Conservation (phyloP, 2,888 invertebrate species). For the Tenthredo notha region DNA sequence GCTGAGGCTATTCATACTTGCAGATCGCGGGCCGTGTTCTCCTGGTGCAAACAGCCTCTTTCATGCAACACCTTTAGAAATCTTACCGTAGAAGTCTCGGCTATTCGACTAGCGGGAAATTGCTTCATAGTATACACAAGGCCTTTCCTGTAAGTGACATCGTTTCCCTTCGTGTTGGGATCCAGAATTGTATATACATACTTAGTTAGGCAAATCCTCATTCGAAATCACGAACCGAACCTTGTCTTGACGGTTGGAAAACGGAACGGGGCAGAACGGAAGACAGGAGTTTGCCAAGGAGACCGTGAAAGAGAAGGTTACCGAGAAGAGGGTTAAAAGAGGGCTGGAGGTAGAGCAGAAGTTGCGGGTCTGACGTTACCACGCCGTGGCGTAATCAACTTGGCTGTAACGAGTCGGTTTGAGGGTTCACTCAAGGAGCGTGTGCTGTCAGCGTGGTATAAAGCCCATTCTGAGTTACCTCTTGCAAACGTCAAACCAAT, state of each 20-base stretch:
- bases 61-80: conserved; percentile 3
- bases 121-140: neutral
- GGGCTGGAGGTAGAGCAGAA: neutral
- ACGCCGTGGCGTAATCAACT: conserved; percentile 31
- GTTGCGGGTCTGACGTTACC: conserved; percentile 28
- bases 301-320: neutral
- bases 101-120: conserved; percentile 18
- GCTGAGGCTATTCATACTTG: conserved; percentile 35
- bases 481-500: conserved; percentile 31
- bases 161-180: neutral
- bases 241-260: neutral
- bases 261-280: neutral
- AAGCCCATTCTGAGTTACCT: neutral
- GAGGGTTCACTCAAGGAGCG: conserved; percentile 24
- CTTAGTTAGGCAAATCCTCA: neutral
- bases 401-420: conserved; percentile 36
- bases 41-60: conserved; percentile 6
- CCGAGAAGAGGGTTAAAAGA: conserved; percentile 33
- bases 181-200: conserved; percentile 5
- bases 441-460: neutral
- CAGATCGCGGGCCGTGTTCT: conserved; percentile 9
- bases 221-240: conserved; percentile 5
- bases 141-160: neutral
- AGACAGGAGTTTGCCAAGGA: conserved; percentile 18
- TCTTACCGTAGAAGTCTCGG: neutral